Percentiles rank a stretch among this genome's conserved stretches.
phyloP scores from a whole-genome alignment of 2,113 vertebrate genomes.

The Notechis scutatus region DNA sequence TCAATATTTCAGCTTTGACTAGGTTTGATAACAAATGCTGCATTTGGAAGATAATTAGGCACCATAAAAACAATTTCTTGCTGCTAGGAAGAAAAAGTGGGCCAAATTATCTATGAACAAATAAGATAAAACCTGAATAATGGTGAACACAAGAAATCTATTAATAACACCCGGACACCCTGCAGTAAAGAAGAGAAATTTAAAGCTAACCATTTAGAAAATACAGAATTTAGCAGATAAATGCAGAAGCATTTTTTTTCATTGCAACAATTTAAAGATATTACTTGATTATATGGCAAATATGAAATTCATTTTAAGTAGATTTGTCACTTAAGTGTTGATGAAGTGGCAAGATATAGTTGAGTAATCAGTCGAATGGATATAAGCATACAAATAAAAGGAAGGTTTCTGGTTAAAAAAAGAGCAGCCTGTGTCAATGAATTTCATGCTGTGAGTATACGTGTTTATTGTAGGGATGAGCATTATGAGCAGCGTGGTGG shows the following conservation, averaged over 20 bases:
- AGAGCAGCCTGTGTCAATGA: background rate
- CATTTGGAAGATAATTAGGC: background rate
- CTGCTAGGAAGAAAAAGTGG: background rate
- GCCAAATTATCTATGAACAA: background rate
- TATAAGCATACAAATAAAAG: background rate
- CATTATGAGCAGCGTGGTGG: background rate
- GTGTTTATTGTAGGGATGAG: background rate
- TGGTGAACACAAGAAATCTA: background rate
- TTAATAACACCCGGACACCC: background rate
- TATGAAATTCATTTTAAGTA: background rate
- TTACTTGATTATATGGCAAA: background rate
- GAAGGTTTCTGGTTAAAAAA: background rate
- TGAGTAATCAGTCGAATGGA: background rate
- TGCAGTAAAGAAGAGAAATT: background rate
- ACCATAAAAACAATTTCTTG: background rate
- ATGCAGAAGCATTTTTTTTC: background rate
- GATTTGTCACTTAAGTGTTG: background rate
- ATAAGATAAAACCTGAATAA: background rate
- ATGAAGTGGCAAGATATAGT: background rate
- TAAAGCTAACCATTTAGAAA: background rate
- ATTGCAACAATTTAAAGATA: background rate
- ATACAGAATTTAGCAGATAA: background rate
- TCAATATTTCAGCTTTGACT: background rate
- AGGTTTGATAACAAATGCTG: background rate
- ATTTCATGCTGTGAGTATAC: background rate